Conservation (phyloP, 37 sponge, comb jelly and placozoan species). For the Mnemiopsis leidyi region DNA sequence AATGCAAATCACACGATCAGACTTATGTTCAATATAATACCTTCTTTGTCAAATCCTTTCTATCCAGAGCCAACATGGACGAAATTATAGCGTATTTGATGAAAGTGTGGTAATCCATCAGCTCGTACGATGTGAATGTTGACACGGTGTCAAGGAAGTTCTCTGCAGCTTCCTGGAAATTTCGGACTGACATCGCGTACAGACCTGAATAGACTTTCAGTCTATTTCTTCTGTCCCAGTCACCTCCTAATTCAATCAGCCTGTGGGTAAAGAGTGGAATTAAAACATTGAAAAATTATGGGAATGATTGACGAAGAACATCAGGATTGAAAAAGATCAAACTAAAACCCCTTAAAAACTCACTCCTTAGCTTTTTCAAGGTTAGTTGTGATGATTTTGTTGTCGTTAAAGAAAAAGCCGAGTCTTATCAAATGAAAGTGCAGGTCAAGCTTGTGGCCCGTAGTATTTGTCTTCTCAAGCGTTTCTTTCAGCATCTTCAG, state of each 20-base stretch:
- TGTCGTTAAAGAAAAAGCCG: constrained; percentile 93
- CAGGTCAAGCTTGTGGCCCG: constrained; percentile 91
- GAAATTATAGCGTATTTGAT: constrained; percentile 87
- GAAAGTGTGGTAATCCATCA: constrained; percentile 88
- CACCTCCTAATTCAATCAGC: constrained; percentile 96
- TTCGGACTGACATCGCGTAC: constrained; percentile 82
- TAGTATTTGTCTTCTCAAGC: constrained; percentile 82
- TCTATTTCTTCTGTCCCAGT: constrained; percentile 96
- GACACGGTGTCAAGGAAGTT: constrained; percentile 96
- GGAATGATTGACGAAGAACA: too few species aligned
- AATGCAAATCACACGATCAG: not conserved
- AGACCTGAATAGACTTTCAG: constrained; percentile 93
- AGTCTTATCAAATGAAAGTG: constrained; percentile 87
- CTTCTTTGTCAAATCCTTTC: constrained; percentile 85
- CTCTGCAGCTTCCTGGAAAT: constrained; percentile 83
- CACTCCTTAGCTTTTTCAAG: constrained; percentile 89
- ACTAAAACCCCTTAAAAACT: not conserved
- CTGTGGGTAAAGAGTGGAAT: constrained; percentile 69
- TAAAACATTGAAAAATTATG: too few species aligned
- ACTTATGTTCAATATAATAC: constrained; percentile 54
- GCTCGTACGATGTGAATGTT: constrained; percentile 95
- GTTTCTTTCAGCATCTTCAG: constrained; percentile 67
- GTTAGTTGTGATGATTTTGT: constrained; percentile 85
- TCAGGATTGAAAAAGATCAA: too few species aligned
- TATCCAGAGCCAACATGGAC: constrained; percentile 82